Evolutionary conservation across 2,113 vertebrate species (phyloP).

Genomic region (Canis aureus): DNA sequence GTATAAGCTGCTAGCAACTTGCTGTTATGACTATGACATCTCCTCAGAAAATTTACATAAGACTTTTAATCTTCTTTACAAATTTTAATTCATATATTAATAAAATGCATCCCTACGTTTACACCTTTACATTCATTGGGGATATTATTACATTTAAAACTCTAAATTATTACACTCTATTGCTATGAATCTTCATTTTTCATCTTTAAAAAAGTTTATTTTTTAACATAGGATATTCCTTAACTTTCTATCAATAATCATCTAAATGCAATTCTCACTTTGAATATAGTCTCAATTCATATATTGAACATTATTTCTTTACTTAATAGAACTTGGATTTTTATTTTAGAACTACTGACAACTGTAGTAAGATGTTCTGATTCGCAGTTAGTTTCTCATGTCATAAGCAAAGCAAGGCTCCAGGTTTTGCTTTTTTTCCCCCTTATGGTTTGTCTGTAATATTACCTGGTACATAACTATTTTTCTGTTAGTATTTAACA

Average conservation of each 20-base stretch:
- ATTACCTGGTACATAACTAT: conserved; percentile 66
- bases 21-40: background rate
- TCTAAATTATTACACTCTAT: background rate
- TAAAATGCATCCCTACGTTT: background rate
- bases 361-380: conserved; percentile 11
- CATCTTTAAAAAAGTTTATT: background rate
- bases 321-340: background rate
- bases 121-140: background rate
- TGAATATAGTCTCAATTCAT: background rate
- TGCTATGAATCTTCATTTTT: background rate
- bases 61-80: background rate
- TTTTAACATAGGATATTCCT: background rate
- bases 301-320: background rate
- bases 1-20: background rate
- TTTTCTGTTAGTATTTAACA: conserved; percentile 71
- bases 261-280: background rate
- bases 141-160: background rate
- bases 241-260: background rate
- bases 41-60: background rate
- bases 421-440: conserved; percentile 58
- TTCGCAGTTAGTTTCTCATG: conserved; percentile 63
- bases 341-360: background rate
- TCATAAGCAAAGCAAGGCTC: conserved; percentile 68
- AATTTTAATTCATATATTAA: background rate
- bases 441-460: conserved; percentile 35